These are phyloP conservation scores for Corythornis leucogaster DNA, from an alignment of 2,797 vertebrate genomes.

Conservation along the genomic window DNA sequence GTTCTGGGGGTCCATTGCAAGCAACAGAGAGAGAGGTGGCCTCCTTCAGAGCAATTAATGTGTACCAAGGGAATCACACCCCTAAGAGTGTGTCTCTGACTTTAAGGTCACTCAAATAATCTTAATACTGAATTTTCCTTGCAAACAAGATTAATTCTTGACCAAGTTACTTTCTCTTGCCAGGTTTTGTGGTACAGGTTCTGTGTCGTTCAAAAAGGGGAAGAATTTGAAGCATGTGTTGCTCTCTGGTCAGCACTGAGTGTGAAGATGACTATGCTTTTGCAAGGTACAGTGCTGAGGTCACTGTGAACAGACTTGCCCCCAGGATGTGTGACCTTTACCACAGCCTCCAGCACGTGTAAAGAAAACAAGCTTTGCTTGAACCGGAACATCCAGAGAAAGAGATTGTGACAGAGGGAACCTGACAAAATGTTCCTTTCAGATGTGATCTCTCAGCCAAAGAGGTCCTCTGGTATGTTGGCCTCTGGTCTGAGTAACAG, in stretches of 20 bases:
- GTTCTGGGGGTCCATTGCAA: background rate
- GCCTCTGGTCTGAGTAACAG: background rate
- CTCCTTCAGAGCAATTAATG: background rate
- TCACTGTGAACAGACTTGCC: background rate
- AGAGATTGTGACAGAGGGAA: background rate
- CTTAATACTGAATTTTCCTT: background rate
- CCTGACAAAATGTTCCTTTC: background rate
- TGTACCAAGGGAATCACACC: background rate
- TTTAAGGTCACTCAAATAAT: background rate
- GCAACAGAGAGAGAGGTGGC: background rate
- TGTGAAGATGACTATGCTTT: fast-evolving
- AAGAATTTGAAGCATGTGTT: background rate
- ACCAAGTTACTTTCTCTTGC: background rate
- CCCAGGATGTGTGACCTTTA: background rate
- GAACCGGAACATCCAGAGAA: background rate
- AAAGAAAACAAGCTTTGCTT: background rate
- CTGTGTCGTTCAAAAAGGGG: background rate
- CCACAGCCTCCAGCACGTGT: background rate
- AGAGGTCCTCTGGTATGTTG: background rate
- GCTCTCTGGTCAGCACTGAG: background rate
- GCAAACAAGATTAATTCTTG: background rate
- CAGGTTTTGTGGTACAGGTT: background rate
- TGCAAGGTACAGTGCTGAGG: background rate
- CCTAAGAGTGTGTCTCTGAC: background rate
- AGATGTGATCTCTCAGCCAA: background rate